Conservation (phyloP, 2,113 vertebrate species). For the Corvus cornix region DNA sequence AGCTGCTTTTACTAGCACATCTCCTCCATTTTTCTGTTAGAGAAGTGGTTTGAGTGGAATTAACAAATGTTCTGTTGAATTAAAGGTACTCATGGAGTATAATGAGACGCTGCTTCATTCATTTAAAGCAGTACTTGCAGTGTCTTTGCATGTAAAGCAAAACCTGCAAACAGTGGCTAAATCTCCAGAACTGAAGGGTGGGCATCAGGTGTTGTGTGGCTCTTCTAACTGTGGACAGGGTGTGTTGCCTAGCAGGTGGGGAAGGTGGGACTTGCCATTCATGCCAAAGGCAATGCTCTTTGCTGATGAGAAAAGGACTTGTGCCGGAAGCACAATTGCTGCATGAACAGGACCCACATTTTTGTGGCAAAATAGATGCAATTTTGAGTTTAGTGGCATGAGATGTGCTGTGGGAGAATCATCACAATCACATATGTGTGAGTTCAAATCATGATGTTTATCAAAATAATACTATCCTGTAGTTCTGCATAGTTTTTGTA, state of each 20-base stretch:
- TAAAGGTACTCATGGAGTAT: not conserved
- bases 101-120: not conserved
- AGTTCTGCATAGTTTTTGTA: not conserved
- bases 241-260: not conserved
- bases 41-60: not conserved
- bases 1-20: not conserved
- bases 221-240: not conserved
- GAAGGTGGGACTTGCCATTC: not conserved
- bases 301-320: not conserved
- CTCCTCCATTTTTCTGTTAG: not conserved
- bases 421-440: accelerated
- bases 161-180: not conserved
- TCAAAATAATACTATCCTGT: not conserved
- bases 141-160: not conserved
- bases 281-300: accelerated
- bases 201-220: accelerated
- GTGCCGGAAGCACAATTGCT: not conserved
- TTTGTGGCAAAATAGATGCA: not conserved
- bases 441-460: not conserved
- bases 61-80: not conserved
- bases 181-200: accelerated
- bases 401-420: not conserved
- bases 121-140: not conserved
- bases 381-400: not conserved
- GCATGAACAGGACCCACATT: accelerated